Conservation (phyloP, 2,113 vertebrate genomes). For the Ptilonorhynchus violaceus region DNA sequence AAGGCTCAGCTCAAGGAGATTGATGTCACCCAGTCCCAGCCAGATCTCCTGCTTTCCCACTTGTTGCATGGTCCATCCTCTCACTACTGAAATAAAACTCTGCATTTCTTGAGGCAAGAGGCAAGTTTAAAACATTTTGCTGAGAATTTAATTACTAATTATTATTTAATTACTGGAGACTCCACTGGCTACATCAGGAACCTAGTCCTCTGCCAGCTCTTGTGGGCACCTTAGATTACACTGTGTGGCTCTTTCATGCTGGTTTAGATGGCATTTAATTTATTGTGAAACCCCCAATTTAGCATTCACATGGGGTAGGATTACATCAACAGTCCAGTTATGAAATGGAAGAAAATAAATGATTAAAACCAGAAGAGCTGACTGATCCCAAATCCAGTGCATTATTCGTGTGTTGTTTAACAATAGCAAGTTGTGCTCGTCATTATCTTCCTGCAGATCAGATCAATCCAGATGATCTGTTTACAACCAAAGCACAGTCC, state of each 20-base stretch:
- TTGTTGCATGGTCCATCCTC: neutral
- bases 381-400: neutral
- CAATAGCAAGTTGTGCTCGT: neutral
- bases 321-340: conserved; percentile 25
- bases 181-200: neutral
- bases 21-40: neutral
- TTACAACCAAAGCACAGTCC: neutral
- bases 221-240: conserved; percentile 32
- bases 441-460: neutral
- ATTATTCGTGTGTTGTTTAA: neutral
- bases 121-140: neutral
- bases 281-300: conserved; percentile 33
- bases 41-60: neutral
- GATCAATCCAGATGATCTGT: neutral
- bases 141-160: neutral
- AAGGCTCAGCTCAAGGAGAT: neutral
- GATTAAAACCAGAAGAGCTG: conserved; percentile 31
- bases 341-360: conserved; percentile 17
- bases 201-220: neutral
- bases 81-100: neutral
- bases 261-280: neutral
- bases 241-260: neutral
- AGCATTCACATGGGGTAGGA: neutral
- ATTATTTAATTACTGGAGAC: neutral
- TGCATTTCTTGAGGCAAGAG: neutral